Evolutionary conservation across 2,888 invertebrate species (phyloP), one percentile per base, ranked within the genome.

Genomic region (Diabrotica balteata): DNA sequence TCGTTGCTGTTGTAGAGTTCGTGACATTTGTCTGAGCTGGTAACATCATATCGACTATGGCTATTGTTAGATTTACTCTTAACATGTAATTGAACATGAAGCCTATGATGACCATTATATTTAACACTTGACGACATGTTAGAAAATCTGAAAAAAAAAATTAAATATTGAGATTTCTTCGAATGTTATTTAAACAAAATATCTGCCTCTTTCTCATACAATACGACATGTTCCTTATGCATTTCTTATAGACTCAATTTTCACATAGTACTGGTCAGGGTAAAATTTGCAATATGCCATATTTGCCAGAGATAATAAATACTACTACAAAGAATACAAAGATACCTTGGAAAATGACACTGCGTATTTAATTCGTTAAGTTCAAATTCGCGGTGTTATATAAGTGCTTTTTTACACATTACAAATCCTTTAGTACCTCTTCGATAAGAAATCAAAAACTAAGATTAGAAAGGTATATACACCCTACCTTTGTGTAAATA

Each of bases 71-170:
- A 85, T 95, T 95, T 65, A 95, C 94, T 60, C 95, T 88, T 46
- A 95, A 85, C 84, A 94, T 94, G 87, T 95, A 95, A 86, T 95
- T 94, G 86, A 94, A 87, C 93, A 95, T 94, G 85, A 95, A 95
- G 70, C 94, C 94, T 72, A 93, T 86, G 74, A 94, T 91, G 64
- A 94, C 94, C 91, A 95, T 92, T 67, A 93, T 86, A 85, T 93
- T 93, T 75, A 94, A 84, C 63, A 94, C 90, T 86, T 91, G 92
- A 59, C 92, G 91, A 84, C 94, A 94, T 87, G 91, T 75, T 71
- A 80, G 54, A 60, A 75, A 76, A 70, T 77, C 81, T 81, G 74
- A 7, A 79, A 76, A 43, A n/a, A 50, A 65, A 68, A 67, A 60
- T 8, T 44, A 60, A 7, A n/a, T 9, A 51, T 60, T 45, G 42